phyloP scores from a whole-genome alignment of 2,113 vertebrate species.

The Choloepus hoffmanni region DNA sequence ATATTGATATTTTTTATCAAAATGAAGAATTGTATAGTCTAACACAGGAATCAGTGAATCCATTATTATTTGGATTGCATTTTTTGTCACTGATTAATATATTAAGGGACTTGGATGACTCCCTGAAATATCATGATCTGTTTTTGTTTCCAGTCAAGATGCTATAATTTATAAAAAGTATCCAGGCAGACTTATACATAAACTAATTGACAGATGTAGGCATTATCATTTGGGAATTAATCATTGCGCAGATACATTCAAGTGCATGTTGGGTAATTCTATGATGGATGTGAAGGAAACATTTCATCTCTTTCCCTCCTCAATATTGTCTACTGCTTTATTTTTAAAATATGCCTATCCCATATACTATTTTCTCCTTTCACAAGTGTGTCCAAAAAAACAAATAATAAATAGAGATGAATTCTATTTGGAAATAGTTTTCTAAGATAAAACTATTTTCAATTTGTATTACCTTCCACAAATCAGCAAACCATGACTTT shows the following conservation, averaged over 20 bases:
- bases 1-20: slow-evolving; percentile 68
- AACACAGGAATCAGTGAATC: slow-evolving; percentile 69
- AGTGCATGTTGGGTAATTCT: neutral
- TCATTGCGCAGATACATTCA: slow-evolving; percentile 50
- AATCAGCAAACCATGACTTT: neutral
- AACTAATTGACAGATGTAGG: slow-evolving; percentile 76
- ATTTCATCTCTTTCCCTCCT: neutral
- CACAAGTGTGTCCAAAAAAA: slow-evolving; percentile 13
- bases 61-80: slow-evolving; percentile 70
- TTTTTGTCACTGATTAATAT: slow-evolving; percentile 68
- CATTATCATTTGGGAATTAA: slow-evolving; percentile 60
- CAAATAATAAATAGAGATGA: slow-evolving; percentile 23
- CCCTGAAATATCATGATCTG: slow-evolving; percentile 63
- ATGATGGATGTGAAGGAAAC: neutral
- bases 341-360: slow-evolving; percentile 32
- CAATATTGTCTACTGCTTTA: neutral
- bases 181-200: slow-evolving; percentile 61
- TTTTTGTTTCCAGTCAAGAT: slow-evolving; percentile 62
- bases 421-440: slow-evolving; percentile 44
- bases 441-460: slow-evolving; percentile 32
- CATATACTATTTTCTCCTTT: slow-evolving; percentile 18
- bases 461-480: neutral
- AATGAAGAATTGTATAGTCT: slow-evolving; percentile 61
- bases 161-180: slow-evolving; percentile 73
- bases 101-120: slow-evolving; percentile 26